Percentiles rank a stretch among this genome's conserved stretches.
Conservation (phyloP, 2,113 vertebrate genomes). For the Fregata magnificens region DNA sequence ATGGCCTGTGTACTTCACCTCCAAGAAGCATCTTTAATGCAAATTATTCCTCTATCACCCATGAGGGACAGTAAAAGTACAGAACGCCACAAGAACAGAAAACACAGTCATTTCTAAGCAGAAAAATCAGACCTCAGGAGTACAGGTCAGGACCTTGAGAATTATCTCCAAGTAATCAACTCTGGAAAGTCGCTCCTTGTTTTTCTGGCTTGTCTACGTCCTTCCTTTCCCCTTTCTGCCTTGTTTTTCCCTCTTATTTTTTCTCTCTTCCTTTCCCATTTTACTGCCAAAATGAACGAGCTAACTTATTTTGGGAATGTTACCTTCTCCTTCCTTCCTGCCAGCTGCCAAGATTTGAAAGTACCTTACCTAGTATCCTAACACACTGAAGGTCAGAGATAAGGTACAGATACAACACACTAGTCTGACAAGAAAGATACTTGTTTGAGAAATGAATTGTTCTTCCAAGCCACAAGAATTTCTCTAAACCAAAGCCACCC, state of each 20-base stretch:
- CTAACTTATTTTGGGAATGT: background rate
- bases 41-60: background rate
- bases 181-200: conserved; percentile 13
- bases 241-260: background rate
- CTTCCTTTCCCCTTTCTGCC: background rate
- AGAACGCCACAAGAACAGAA: background rate
- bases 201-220: background rate
- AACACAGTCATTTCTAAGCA: background rate
- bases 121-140: background rate
- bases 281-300: background rate
- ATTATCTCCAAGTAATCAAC: background rate
- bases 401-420: background rate
- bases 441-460: background rate
- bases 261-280: background rate
- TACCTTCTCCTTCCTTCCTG: background rate
- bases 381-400: background rate
- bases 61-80: background rate
- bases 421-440: background rate
- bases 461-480: background rate
- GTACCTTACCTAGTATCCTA: background rate
- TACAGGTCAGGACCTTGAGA: background rate
- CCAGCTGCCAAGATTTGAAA: background rate
- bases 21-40: background rate
- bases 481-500: background rate
- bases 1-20: background rate